Percentiles rank a stretch among this genome's conserved stretches.
Conservation (phyloP, 2,797 vertebrate species). For the Tadarida brasiliensis region DNA sequence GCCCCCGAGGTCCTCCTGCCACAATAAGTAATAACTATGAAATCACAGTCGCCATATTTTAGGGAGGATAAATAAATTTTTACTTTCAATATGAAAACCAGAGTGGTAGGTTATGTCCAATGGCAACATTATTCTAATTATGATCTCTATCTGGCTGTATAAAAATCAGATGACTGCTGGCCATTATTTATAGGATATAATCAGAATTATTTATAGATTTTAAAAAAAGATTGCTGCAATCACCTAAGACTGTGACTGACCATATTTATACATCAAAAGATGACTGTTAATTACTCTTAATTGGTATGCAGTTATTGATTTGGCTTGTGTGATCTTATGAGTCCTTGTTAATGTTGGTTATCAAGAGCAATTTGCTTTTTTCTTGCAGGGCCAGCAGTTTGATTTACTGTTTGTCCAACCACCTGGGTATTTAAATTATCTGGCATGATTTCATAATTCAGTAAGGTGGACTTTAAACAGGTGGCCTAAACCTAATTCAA, state of each 20-base stretch:
- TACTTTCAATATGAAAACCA: not conserved
- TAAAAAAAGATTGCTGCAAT: not conserved
- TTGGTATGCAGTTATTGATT: slow-evolving; percentile 2
- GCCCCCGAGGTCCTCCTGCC: not conserved
- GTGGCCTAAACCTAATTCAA: slow-evolving; percentile 36
- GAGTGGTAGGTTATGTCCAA: not conserved
- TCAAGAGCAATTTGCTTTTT: slow-evolving; percentile 37
- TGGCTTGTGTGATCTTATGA: not conserved
- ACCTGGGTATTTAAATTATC: slow-evolving; percentile 55
- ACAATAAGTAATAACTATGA: not conserved
- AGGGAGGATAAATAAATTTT: not conserved
- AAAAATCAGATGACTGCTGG: not conserved
- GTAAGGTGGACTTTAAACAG: not conserved
- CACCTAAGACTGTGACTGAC: not conserved
- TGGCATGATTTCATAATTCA: slow-evolving; percentile 32
- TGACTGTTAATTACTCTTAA: slow-evolving; percentile 8
- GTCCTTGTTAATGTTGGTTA: not conserved
- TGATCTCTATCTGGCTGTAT: not conserved
- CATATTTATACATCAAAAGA: not conserved
- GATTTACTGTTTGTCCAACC: not conserved
- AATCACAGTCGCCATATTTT: not conserved
- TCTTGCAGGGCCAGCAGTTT: not conserved
- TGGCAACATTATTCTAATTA: not conserved
- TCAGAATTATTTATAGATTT: not conserved
- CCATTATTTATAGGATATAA: slow-evolving; percentile 4